Evolutionary conservation across 2,113 vertebrate genomes (phyloP), one percentile per base, ranked within the genome.

Genomic region (Sylvia atricapilla): DNA sequence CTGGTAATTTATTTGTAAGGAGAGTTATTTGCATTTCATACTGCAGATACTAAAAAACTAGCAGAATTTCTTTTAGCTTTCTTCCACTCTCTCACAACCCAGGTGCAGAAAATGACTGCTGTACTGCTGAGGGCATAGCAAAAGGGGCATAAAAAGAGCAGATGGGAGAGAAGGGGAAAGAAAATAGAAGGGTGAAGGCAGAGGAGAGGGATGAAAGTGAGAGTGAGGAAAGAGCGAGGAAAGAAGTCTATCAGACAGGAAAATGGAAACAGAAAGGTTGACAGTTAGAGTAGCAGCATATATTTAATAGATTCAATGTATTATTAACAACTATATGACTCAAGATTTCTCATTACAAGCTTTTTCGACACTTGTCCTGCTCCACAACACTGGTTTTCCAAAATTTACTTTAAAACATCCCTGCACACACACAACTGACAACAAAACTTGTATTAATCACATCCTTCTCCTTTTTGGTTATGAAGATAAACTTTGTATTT

Each of bases 401-500:
- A 60, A 81, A 85, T 43, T 50, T 59, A 50, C 23, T 39, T 25
- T 50, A 41, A 67, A 19, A 64, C 15, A 75, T 1, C 9, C 5
- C 18, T 13, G 33, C 15, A 9, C 3, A 78, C 3, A 78, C 69
- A 16, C 37, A 79, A 59, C 15, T 23, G 35, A 75, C 58, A 83
- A 55, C 3, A 83, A 73, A 82, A 68, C 27, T 49, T 64, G 43
- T 15, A 72, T 44, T 90, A 88, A 86, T 83, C 39, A 67, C 11
- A 84, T 72, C 30, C 47, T 86, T 96, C 17, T n/a, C 24, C 70
- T 49, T 89, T 94, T 30, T 60, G 39, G 23, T 81, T 94, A 55
- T 28, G 28, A n/a, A 50, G 67, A 74, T 69, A 93, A 86, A 96
- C 44, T 79, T 90, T 37, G 7, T 66, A 95, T 60, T 94, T 84